Conservation (phyloP, 2,888 invertebrate genomes). For the Trachelus tabidus region DNA sequence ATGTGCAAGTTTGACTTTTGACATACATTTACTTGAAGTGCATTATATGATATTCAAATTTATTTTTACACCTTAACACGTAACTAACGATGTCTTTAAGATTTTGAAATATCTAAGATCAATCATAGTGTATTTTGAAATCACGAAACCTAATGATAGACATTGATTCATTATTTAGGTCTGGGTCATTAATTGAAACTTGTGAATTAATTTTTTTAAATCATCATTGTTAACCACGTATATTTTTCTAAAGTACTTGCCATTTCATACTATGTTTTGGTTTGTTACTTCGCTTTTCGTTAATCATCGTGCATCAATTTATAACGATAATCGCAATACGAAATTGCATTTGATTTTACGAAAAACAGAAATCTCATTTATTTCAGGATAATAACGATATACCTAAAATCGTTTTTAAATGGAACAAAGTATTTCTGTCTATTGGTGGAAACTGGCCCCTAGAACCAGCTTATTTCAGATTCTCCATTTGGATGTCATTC, state of each 20-base stretch:
- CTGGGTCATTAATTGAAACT: background rate
- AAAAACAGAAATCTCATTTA: background rate
- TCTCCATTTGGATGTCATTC: conserved; percentile 25
- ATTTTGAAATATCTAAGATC: background rate
- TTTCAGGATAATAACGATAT: background rate
- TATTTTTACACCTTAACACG: background rate
- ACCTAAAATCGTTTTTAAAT: background rate
- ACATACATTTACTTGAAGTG: background rate
- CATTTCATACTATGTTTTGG: too few relatives aligned
- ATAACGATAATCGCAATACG: background rate
- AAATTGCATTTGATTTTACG: background rate
- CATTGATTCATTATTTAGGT: background rate
- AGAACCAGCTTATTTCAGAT: conserved; percentile 24
- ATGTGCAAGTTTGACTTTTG: background rate
- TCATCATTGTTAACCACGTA: too few relatives aligned
- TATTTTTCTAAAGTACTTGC: too few relatives aligned
- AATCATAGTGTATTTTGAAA: background rate
- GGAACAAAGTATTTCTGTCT: conserved; percentile 7
- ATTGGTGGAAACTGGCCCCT: conserved; percentile 33
- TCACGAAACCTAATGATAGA: background rate
- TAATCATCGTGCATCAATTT: background rate
- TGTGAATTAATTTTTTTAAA: background rate
- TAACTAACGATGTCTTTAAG: background rate
- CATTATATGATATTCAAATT: background rate
- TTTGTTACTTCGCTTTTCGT: background rate